Base-by-base conservation (phyloP, 35 echinoderm and acorn worm species). In the Strongylocentrotus purpuratus region DNA sequence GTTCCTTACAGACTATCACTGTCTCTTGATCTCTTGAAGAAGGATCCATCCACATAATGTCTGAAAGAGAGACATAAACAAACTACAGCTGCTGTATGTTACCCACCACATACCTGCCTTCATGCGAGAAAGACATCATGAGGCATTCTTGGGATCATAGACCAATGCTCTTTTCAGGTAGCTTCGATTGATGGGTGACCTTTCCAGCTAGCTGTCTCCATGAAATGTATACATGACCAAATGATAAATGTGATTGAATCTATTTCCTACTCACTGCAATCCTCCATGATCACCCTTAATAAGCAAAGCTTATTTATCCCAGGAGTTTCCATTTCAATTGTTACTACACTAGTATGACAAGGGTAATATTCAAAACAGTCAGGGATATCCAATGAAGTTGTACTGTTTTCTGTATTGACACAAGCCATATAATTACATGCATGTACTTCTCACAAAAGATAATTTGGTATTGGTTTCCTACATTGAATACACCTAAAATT, bases 41-140 rank as follows among this genome's bases (percentile, higher is more conserved):
- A n/a, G 65, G 28, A 78, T 78, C 65, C 65, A 28, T 78, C 65
- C 65, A 28, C 20, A 78, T 78, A n/a, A n/a, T 31, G 65, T 78
- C 65, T 78, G 65, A 78, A 78, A 78, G 65, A 78, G 65, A 78
- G 65, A 78, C 65, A 78, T 78, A 78, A 78, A 78, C 65, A 78
- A 78, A 78, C 65, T 18, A 4, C 65, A 78, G 65, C 18, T 78
- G 22, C 20, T 78, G 65, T 78, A 28, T 78, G 20, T 78, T 78
- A n/a, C 65, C 65, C 65, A 28, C 28, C 65, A 78, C 65, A 78
- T 78, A 78, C 65, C 65, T 78, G 65, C 28, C 65, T n/a, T 78
- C 65, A 78, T 78, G 65, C 20, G 65, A 78, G 65, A 78, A 78
- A 78, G 65, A 78, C 65, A 78, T 78, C 65, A 78, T 78, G 65